These are phyloP conservation scores for Chondrosia reniformis DNA, from an alignment of 37 sponge, comb jelly and placozoan genomes.

Conservation along the genomic window DNA sequence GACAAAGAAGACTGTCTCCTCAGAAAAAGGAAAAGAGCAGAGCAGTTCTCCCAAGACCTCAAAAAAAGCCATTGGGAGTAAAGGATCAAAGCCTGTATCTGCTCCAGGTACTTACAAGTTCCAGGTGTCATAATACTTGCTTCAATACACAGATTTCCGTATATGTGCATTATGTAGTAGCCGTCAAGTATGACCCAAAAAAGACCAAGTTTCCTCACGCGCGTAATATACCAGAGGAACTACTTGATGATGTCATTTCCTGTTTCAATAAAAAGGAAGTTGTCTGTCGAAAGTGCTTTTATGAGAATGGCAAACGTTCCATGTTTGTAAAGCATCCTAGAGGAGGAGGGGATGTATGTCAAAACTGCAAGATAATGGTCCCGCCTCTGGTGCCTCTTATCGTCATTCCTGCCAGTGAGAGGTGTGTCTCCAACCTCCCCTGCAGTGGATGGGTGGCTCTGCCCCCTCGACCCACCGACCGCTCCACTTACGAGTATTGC, in stretches of 20 bases:
- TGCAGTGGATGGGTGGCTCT: background rate
- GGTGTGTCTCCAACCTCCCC: no score
- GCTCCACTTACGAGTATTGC: background rate
- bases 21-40: no score
- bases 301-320: background rate
- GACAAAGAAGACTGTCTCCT: no score
- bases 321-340: background rate
- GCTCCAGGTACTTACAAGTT: no score
- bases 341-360: background rate
- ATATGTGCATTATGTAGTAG: no score
- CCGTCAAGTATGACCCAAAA: background rate
- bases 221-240: background rate
- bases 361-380: background rate
- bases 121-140: no score
- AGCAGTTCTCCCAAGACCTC: no score
- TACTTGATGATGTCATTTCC: background rate
- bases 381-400: background rate
- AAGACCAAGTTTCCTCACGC: background rate
- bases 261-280: background rate
- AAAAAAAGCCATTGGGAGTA: no score
- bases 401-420: background rate
- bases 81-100: no score
- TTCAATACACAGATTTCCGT: no score
- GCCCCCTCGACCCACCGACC: slow-evolving; percentile 3
- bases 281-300: background rate